Percentiles rank a stretch among this genome's conserved stretches.
Evolutionary conservation across 2,113 vertebrate genomes (phyloP).

Genomic region (Ictalurus furcatus): DNA sequence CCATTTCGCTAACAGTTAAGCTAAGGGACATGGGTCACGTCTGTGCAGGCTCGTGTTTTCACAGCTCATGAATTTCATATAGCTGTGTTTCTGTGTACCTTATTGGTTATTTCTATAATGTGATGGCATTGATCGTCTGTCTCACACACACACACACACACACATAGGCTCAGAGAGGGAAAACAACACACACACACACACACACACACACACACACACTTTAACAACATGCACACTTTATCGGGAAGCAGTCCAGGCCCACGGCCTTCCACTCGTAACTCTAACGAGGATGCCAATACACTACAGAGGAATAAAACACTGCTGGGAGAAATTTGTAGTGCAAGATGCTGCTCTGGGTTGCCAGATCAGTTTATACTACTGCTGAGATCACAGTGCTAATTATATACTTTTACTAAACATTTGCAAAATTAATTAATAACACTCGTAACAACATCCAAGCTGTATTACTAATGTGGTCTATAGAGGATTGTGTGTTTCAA

Average conservation of each 20-base stretch:
- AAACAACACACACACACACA: constrained; percentile 27
- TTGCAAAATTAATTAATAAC: neutral
- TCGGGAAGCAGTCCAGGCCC: constrained; percentile 36
- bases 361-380: neutral
- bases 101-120: constrained; percentile 59
- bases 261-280: constrained; percentile 46
- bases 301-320: constrained; percentile 26
- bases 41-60: neutral
- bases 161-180: neutral
- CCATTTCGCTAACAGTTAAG: neutral
- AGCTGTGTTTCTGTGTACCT: constrained; percentile 2
- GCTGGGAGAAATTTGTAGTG: constrained; percentile 33
- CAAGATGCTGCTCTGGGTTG: constrained; percentile 6
- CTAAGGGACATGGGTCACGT: neutral
- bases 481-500: neutral
- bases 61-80: neutral
- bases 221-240: constrained; percentile 48
- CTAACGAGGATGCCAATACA: constrained; percentile 51
- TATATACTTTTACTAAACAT: neutral
- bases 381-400: neutral
- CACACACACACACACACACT: constrained; percentile 25
- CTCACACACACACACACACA: neutral
- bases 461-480: neutral
- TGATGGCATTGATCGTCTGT: constrained; percentile 60
- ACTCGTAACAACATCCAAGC: neutral